A percentile compares a stretch with the other conserved stretches of the same genome.
Evolutionary conservation across 2,888 invertebrate species (phyloP).

Genomic region (Eristalis pertinax): DNA sequence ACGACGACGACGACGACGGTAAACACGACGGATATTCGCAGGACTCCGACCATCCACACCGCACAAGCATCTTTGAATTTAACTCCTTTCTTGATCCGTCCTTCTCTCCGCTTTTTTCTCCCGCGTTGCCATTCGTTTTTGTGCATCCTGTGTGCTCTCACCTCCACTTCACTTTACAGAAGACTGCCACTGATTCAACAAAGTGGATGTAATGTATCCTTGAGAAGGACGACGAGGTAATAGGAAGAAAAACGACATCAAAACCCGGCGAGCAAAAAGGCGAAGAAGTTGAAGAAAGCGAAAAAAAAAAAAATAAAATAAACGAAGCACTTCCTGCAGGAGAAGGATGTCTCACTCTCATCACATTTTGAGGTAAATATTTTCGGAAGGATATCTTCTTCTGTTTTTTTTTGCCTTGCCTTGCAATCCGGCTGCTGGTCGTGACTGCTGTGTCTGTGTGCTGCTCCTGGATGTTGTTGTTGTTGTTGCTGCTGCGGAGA

Average conservation of each 20-base stretch:
- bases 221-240: conserved; percentile 59
- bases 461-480: too few relatives aligned
- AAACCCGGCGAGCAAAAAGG: background rate
- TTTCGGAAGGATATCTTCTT: conserved; percentile 71
- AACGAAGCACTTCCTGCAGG: conserved; percentile 18
- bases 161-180: conserved; percentile 34
- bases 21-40: conserved; percentile 31
- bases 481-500: too few relatives aligned
- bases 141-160: conserved; percentile 13
- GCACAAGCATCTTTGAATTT: conserved; percentile 53
- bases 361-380: conserved; percentile 70
- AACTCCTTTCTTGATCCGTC: conserved; percentile 26
- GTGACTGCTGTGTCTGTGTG: background rate
- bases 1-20: conserved; percentile 34
- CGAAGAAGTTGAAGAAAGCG: conserved; percentile 10
- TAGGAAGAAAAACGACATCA: conserved; percentile 58
- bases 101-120: conserved; percentile 1
- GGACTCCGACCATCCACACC: conserved; percentile 24
- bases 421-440: background rate
- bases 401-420: conserved; percentile 23
- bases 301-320: conserved; percentile 17
- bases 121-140: conserved; percentile 6
- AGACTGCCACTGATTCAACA: conserved; percentile 68
- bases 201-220: conserved; percentile 71
- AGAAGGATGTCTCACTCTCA: conserved; percentile 58